Conservation (phyloP, 2,797 vertebrate species). For the Gila robusta region DNA sequence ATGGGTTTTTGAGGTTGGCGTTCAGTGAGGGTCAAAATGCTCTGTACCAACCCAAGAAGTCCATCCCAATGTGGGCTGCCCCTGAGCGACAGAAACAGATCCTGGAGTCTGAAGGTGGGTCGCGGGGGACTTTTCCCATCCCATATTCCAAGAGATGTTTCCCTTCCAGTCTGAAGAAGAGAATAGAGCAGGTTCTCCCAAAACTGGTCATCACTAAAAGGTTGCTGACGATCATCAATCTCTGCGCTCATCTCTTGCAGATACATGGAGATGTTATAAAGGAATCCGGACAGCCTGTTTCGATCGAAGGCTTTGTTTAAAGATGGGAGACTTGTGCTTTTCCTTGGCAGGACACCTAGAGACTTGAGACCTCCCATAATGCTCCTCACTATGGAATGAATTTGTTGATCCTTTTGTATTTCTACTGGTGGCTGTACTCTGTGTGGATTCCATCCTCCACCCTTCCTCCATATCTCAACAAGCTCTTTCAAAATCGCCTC, state of each 20-base stretch:
- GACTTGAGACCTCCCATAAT: slow-evolving; percentile 78
- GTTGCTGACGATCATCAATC: slow-evolving; percentile 70
- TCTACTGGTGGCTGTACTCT: slow-evolving; percentile 59
- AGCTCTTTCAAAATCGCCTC: slow-evolving; percentile 76
- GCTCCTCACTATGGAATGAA: slow-evolving; percentile 72
- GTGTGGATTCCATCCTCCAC: slow-evolving; percentile 63
- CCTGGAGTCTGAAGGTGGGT: slow-evolving; percentile 83
- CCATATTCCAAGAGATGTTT: slow-evolving; percentile 71
- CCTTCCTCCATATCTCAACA: slow-evolving; percentile 75
- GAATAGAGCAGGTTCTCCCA: slow-evolving; percentile 82
- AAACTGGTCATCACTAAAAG: slow-evolving; percentile 75
- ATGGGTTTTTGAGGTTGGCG: slow-evolving; percentile 79
- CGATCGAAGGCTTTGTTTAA: slow-evolving; percentile 75
- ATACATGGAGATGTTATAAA: slow-evolving; percentile 88
- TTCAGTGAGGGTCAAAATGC: slow-evolving; percentile 79
- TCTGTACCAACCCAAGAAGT: slow-evolving; percentile 82
- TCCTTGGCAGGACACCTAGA: slow-evolving; percentile 72
- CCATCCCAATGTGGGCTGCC: slow-evolving; percentile 88
- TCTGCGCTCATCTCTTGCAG: slow-evolving; percentile 84
- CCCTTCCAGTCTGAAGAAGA: slow-evolving; percentile 79
- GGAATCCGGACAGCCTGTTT: slow-evolving; percentile 83
- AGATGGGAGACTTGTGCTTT: slow-evolving; percentile 66
- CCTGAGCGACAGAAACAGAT: slow-evolving; percentile 85
- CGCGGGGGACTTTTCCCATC: slow-evolving; percentile 75
- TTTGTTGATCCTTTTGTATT: slow-evolving; percentile 64